Conservation (phyloP, 2,888 invertebrate genomes). For the Perizoma flavofasciatum region DNA sequence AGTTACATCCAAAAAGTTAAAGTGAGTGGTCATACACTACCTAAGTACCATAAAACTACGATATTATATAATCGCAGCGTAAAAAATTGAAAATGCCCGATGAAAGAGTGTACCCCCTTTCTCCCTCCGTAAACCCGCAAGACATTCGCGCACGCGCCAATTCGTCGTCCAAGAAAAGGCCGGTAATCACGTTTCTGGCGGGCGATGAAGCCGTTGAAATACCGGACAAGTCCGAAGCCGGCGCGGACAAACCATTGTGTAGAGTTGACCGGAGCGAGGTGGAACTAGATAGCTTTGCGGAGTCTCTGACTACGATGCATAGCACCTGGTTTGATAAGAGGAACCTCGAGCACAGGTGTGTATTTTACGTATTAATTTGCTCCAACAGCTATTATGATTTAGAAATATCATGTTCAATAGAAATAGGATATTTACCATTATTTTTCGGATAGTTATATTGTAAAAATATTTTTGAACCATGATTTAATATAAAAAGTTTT, state of each 20-base stretch:
- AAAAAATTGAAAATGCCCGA: constrained; percentile 78
- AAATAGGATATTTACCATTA: too few species aligned
- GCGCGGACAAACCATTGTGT: constrained; percentile 66
- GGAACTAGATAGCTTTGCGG: constrained; percentile 83
- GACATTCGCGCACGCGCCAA: constrained; percentile 84
- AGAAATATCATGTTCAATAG: too few species aligned
- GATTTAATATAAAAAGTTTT: too few species aligned
- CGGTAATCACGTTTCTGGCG: constrained; percentile 67
- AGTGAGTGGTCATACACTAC: constrained; percentile 36
- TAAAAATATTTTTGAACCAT: too few species aligned
- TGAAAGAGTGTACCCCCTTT: constrained; percentile 82
- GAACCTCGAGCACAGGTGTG: constrained; percentile 84
- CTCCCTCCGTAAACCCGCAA: constrained; percentile 75
- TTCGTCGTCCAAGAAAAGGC: constrained; percentile 72
- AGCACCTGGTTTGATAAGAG: constrained; percentile 83
- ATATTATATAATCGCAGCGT: constrained; percentile 6
- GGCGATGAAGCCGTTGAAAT: constrained; percentile 74
- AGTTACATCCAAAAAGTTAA: constrained; percentile 48
- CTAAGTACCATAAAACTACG: background rate
- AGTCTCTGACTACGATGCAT: constrained; percentile 73
- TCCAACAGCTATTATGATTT: too few species aligned
- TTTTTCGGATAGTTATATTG: too few species aligned
- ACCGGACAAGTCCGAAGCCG: constrained; percentile 74
- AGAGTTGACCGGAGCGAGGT: constrained; percentile 73
- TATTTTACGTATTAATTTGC: constrained; percentile 29